Evolutionary conservation across 2,113 vertebrate genomes (phyloP).

Genomic region (Mohoua ochrocephala): DNA sequence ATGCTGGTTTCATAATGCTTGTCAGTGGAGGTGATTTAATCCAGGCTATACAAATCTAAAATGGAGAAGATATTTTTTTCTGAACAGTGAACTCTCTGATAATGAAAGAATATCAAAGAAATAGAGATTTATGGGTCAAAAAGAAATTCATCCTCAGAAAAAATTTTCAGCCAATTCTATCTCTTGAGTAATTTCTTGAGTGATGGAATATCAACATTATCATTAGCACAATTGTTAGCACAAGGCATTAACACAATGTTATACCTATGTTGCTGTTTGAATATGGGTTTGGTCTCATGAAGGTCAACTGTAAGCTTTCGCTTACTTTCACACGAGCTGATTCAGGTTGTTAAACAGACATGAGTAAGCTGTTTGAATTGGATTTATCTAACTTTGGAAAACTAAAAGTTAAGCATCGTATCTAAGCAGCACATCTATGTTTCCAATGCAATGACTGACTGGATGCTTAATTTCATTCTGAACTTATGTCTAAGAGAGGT

Average conservation of each 20-base stretch:
- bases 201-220: not conserved
- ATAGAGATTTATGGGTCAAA: not conserved
- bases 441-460: not conserved
- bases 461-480: not conserved
- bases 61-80: not conserved
- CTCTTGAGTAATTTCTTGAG: not conserved
- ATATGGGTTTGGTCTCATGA: not conserved
- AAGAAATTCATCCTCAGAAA: not conserved
- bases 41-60: not conserved
- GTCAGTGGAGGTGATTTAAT: not conserved
- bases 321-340: not conserved
- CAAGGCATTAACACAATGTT: not conserved
- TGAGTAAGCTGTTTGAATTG: not conserved
- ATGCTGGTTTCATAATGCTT: not conserved
- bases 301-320: not conserved
- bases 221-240: not conserved
- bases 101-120: not conserved
- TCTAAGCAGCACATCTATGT: not conserved
- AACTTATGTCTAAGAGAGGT: not conserved
- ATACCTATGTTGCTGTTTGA: not conserved
- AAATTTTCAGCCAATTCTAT: not conserved
- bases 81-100: not conserved
- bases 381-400: not conserved
- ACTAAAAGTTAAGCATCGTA: not conserved
- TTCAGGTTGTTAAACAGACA: not conserved